phyloP scores from a whole-genome alignment of 2,113 vertebrate genomes.

The Rousettus leschenaultii region DNA sequence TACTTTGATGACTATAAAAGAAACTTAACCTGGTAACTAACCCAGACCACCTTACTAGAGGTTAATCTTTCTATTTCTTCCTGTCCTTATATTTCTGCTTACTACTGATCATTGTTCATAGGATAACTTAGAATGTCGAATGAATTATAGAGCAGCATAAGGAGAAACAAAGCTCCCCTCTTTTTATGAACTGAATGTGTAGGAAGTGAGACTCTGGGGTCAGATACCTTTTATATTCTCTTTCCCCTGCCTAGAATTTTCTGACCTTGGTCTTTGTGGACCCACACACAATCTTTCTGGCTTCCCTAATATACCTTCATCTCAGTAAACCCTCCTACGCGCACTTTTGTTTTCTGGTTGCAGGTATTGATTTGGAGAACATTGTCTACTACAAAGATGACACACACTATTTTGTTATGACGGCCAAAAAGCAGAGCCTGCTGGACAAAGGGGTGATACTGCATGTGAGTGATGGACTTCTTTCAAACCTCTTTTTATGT shows the following conservation, averaged over 20 bases:
- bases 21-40: background rate
- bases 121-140: background rate
- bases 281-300: background rate
- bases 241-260: background rate
- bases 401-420: conserved; percentile 99
- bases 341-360: conserved; percentile 57
- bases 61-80: background rate
- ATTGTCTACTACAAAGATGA: conserved; percentile 99
- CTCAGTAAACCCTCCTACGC: background rate
- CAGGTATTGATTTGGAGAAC: conserved; percentile 99
- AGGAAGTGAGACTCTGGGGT: background rate
- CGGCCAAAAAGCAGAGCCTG: conserved; percentile 98
- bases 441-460: conserved; percentile 98
- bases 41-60: background rate
- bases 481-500: background rate
- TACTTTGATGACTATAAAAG: background rate
- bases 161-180: background rate
- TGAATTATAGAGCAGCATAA: background rate
- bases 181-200: background rate
- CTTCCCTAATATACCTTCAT: background rate
- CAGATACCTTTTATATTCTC: background rate
- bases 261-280: background rate
- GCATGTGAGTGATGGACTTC: conserved; percentile 85
- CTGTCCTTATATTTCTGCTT: background rate
- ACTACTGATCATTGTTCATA: background rate